Percentiles rank a stretch among this genome's conserved stretches.
Evolutionary conservation across 2,888 invertebrate species (phyloP).

Genomic region (Ichneumoninae sp.): DNA sequence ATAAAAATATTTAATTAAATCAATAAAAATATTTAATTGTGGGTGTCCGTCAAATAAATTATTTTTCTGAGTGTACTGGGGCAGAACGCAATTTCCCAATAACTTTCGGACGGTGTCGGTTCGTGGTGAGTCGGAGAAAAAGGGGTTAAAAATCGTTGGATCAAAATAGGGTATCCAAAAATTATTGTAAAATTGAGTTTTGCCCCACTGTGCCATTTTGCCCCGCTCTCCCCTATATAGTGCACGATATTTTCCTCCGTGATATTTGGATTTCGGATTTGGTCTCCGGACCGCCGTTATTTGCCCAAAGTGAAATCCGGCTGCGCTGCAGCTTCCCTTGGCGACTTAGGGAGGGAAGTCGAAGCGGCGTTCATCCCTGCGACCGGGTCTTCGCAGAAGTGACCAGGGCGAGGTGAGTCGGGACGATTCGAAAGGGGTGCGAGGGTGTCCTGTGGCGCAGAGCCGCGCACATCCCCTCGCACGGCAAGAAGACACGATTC

Average conservation of each 20-base stretch:
- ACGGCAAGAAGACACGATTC: constrained; percentile 36
- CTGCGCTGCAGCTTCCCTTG: background rate
- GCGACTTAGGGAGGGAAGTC: constrained; percentile 16
- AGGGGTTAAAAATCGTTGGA: too few species aligned
- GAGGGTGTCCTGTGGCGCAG: background rate
- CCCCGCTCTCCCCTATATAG: too few species aligned
- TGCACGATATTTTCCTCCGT: background rate
- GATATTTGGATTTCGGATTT: constrained; percentile 5
- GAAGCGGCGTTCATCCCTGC: background rate
- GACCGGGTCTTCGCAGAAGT: background rate
- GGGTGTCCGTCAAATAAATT: too few species aligned
- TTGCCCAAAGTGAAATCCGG: constrained; percentile 4
- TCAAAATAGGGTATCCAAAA: too few species aligned
- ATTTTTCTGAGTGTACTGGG: too few species aligned
- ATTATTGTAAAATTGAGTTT: too few species aligned
- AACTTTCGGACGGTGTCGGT: too few species aligned
- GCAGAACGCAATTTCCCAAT: too few species aligned
- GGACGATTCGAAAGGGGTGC: constrained; percentile 7
- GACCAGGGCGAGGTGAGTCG: constrained; percentile 24
- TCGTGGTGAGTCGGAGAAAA: too few species aligned
- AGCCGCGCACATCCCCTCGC: background rate
- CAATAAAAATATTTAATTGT: too few species aligned
- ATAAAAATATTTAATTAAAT: too few species aligned
- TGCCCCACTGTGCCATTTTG: too few species aligned
- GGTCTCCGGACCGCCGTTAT: background rate